phyloP scores from a whole-genome alignment of 2,113 vertebrate genomes.

The Anguilla rostrata region DNA sequence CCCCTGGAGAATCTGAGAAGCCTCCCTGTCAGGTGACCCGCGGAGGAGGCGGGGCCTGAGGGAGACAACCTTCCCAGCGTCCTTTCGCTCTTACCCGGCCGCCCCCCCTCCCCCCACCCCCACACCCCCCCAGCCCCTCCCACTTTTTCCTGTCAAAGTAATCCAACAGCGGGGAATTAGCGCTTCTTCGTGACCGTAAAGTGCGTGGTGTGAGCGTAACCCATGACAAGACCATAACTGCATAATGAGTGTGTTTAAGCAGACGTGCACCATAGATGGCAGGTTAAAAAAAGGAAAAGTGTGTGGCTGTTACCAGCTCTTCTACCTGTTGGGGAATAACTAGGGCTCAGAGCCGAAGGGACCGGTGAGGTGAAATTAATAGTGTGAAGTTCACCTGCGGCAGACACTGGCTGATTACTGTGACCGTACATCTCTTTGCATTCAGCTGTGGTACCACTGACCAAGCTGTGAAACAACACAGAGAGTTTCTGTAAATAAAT shows the following conservation, averaged over 20 bases:
- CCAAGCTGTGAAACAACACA: background rate
- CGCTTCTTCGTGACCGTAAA: background rate
- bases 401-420: background rate
- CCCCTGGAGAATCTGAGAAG: slow-evolving; percentile 17
- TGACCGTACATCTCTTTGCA: background rate
- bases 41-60: slow-evolving; percentile 23
- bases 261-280: background rate
- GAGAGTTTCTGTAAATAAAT: too few relatives aligned
- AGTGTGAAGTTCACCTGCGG: background rate
- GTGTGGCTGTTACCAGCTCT: background rate
- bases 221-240: background rate
- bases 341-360: background rate
- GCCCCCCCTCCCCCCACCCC: background rate
- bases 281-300: background rate
- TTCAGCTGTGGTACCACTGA: background rate
- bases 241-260: background rate
- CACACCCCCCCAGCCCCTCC: background rate
- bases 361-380: background rate
- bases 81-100: slow-evolving; percentile 32
- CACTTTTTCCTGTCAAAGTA: background rate
- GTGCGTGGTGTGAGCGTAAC: background rate
- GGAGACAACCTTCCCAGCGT: slow-evolving; percentile 26
- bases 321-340: background rate
- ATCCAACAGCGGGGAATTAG: background rate
- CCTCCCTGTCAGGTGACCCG: slow-evolving; percentile 35